phyloP scores from a whole-genome alignment of 2,113 vertebrate genomes.

The Tachysurus vachellii region DNA sequence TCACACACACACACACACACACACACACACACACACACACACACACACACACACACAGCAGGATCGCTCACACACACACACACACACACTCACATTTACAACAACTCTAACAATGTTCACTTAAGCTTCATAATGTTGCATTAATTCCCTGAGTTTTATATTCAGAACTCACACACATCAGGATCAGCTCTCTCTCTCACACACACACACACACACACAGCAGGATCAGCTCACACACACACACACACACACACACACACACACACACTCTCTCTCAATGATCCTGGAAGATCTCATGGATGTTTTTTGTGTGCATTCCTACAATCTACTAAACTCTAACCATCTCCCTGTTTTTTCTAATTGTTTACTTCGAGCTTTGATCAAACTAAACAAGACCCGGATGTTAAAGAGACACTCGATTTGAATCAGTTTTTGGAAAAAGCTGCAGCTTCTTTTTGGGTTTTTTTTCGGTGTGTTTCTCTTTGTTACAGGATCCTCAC shows the following conservation, averaged over 20 bases:
- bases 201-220: neutral
- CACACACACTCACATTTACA: neutral
- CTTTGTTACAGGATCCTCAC: constrained; percentile 13
- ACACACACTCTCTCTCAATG: neutral
- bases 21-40: neutral
- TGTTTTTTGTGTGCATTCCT: neutral
- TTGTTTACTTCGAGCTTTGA: neutral
- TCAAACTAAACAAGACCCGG: neutral
- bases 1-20: constrained; percentile 5
- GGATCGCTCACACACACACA: neutral
- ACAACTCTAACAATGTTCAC: neutral
- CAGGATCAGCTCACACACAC: neutral
- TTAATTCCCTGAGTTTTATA: neutral
- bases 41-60: neutral
- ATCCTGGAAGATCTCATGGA: constrained; percentile 8
- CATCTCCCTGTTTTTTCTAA: neutral
- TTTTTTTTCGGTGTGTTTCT: neutral
- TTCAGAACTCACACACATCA: neutral
- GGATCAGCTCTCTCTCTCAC: neutral
- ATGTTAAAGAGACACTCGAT: neutral
- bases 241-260: neutral
- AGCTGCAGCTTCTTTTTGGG: neutral
- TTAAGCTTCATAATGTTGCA: neutral
- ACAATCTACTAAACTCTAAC: neutral
- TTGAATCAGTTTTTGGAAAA: too few relatives aligned